Evolutionary conservation across 2,888 invertebrate species (phyloP).

Genomic region (Xestia c-nigrum): DNA sequence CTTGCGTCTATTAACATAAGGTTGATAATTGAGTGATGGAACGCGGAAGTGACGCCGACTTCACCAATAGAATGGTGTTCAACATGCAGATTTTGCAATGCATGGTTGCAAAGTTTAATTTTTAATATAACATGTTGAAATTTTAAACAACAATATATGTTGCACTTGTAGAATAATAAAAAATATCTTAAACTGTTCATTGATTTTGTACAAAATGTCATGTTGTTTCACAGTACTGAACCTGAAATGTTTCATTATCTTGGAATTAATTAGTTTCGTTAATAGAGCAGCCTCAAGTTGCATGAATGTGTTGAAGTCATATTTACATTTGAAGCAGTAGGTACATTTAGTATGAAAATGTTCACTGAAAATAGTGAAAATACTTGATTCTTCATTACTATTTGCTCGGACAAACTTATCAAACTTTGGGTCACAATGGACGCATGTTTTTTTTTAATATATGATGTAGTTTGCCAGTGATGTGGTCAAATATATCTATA

Average conservation of each 20-base stretch:
- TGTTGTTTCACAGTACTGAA: slow-evolving; percentile 25
- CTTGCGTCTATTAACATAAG: slow-evolving; percentile 73
- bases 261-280: slow-evolving; percentile 45
- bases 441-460: not conserved
- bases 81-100: slow-evolving; percentile 75
- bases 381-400: slow-evolving; percentile 8
- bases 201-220: slow-evolving; percentile 30
- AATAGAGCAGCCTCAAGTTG: slow-evolving; percentile 23
- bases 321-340: slow-evolving; percentile 7
- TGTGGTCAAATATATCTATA: not conserved
- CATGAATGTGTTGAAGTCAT: slow-evolving; percentile 33
- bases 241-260: slow-evolving; percentile 42
- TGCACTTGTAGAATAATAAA: slow-evolving; percentile 4
- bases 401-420: not conserved
- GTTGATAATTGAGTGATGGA: slow-evolving; percentile 72
- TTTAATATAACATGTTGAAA: slow-evolving; percentile 10
- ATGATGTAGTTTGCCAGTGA: not conserved
- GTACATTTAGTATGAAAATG: slow-evolving; percentile 4
- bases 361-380: slow-evolving; percentile 3
- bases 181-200: slow-evolving; percentile 6
- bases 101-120: slow-evolving; percentile 52
- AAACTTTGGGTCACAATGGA: not conserved
- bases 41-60: slow-evolving; percentile 74
- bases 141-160: slow-evolving; percentile 12
- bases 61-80: slow-evolving; percentile 71